Percentiles rank a stretch among this genome's conserved stretches.
phyloP scores from a whole-genome alignment of 2,888 invertebrate genomes.

The Crossocerus cetratus region DNA sequence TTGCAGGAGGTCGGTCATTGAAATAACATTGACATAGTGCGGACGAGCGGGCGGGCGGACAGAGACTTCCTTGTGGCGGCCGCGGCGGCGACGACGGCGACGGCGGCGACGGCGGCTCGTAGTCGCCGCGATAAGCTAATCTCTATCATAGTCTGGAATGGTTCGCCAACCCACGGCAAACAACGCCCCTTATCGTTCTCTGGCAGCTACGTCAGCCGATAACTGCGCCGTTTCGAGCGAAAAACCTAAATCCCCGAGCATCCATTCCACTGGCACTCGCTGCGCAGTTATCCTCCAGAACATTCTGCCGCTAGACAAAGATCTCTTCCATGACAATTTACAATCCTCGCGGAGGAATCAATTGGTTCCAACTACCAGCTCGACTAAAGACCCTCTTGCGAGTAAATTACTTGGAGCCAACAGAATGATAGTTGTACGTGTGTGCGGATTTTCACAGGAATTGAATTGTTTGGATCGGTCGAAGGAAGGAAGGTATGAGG shows the following conservation, averaged over 20 bases:
- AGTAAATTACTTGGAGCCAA: too few relatives aligned
- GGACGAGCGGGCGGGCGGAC: slow-evolving; percentile 56
- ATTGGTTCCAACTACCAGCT: too few relatives aligned
- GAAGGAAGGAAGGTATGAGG: not conserved
- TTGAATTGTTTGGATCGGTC: not conserved
- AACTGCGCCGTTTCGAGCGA: slow-evolving; percentile 62
- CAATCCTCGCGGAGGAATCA: too few relatives aligned
- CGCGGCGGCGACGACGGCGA: too few relatives aligned
- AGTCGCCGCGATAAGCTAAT: slow-evolving; percentile 61
- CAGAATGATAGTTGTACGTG: too few relatives aligned
- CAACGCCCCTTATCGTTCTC: slow-evolving; percentile 51
- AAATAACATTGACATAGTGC: slow-evolving; percentile 66
- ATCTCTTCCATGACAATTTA: too few relatives aligned
- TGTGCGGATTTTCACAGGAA: too few relatives aligned
- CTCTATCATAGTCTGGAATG: slow-evolving; percentile 62
- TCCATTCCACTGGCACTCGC: slow-evolving; percentile 7
- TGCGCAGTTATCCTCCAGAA: not conserved
- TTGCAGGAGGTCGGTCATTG: slow-evolving; percentile 52
- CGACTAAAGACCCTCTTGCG: too few relatives aligned
- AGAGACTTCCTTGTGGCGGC: slow-evolving; percentile 58
- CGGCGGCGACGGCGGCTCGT: too few relatives aligned
- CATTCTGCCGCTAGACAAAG: too few relatives aligned
- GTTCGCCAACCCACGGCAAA: slow-evolving; percentile 54
- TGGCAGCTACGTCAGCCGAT: slow-evolving; percentile 58
- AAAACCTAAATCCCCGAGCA: slow-evolving; percentile 56